Evolutionary conservation across 1,140 invertebrate species (phyloP).

Genomic region (Platorchestia sp.): DNA sequence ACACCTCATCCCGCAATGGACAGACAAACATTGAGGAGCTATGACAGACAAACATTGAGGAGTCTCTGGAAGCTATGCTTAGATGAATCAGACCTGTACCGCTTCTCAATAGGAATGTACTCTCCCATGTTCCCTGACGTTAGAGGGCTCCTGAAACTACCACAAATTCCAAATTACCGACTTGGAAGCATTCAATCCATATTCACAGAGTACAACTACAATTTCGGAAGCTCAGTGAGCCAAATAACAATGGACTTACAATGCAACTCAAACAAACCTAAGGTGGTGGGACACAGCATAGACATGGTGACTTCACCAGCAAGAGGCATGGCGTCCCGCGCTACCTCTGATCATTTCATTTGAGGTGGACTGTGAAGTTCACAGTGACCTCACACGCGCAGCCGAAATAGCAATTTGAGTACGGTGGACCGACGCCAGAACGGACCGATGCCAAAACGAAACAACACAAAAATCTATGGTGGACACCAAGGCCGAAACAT

Average conservation of each 20-base stretch:
- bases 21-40: neutral
- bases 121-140: neutral
- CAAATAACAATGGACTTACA: neutral
- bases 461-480: neutral
- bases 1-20: neutral
- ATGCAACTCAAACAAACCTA: neutral
- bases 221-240: neutral
- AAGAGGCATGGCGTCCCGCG: no score
- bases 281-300: neutral
- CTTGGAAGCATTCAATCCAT: neutral
- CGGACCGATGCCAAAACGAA: neutral
- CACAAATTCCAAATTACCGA: neutral
- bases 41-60: neutral
- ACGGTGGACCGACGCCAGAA: neutral
- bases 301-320: no score
- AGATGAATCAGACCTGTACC: neutral
- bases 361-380: neutral
- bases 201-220: neutral
- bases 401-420: neutral
- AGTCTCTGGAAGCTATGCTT: neutral
- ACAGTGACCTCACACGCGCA: neutral
- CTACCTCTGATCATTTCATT: neutral
- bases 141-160: neutral
- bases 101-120: neutral
- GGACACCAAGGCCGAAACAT: neutral